Evolutionary conservation across 2,113 vertebrate species (phyloP), one percentile per base, ranked within the genome.

Genomic region (Ctenomys sociabilis): DNA sequence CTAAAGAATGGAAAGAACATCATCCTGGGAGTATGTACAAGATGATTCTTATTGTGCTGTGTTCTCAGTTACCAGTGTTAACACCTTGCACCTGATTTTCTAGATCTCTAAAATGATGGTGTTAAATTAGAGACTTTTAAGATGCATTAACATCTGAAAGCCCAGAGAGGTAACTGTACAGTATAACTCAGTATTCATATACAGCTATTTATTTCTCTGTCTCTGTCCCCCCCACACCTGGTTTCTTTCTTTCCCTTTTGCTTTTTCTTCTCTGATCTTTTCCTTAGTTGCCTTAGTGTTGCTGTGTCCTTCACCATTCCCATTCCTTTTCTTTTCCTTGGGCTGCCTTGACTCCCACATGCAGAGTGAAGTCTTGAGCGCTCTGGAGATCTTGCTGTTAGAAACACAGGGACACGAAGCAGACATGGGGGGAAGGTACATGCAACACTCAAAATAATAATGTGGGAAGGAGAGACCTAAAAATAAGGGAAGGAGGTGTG

Each of bases 401-500:
- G 85, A 93, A 63, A 77, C 14, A 11, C 45, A 72, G 84, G 70
- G 28, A 5, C 9, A 59, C 83, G 68, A 35, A 85, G 21, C 91
- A 92, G 83, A 70, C 90, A 83, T 37, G 11, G 82, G 59, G 90
- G 52, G 88, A 94, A 66, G 11, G 75, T 82, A 73, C 57, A 88
- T 61, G 82, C 87, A 91, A 83, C 93, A 95, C 94, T 93, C 78
- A 92, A 94, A 91, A 97, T 91, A 93, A 90, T 85, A 97, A 96
- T 85, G 96, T 96, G 95, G 96, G 97, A 96, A 97, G 97, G 45
- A 95, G 75, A 91, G 11, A 73, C 94, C 97, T 97, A 97, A 97
- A 97, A 97, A 97, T 96, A 96, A 95, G 92, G 82, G 95, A 96
- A 90, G 97, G 91, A 96, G 96, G 97, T 97, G 97, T 97, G 97